phyloP scores from a whole-genome alignment of 2,888 invertebrate genomes.

The Heliconius ismenius region DNA sequence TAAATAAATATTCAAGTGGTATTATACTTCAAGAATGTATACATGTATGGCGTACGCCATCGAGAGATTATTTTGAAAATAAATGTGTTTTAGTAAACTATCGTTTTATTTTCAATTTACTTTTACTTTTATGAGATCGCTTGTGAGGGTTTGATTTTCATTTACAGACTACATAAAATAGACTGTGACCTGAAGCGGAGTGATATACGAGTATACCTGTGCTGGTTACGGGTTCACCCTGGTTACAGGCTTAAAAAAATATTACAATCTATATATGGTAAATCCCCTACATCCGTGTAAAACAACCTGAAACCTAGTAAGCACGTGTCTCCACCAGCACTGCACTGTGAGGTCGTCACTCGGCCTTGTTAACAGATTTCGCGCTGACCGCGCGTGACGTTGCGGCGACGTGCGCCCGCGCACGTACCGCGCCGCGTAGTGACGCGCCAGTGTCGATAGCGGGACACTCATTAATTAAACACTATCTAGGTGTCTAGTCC shows the following conservation, averaged over 20 bases:
- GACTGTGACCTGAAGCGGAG: background rate
- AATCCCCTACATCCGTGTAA: background rate
- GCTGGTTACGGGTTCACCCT: too few species aligned
- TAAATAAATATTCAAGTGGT: too few species aligned
- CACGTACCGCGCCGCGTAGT: constrained; percentile 66
- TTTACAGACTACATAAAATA: background rate
- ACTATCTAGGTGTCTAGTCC: background rate
- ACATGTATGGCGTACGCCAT: too few species aligned
- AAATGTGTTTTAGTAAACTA: too few species aligned
- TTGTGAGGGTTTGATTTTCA: background rate
- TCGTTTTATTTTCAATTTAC: too few species aligned
- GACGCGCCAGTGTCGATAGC: constrained; percentile 52
- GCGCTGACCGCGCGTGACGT: constrained; percentile 60
- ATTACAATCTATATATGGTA: background rate
- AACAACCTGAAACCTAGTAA: constrained; percentile 12
- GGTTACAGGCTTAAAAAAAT: background rate
- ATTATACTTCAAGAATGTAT: too few species aligned
- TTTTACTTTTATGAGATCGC: too few species aligned
- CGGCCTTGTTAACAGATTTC: constrained; percentile 76
- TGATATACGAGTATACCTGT: background rate
- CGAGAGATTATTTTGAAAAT: too few species aligned
- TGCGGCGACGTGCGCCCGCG: constrained; percentile 63
- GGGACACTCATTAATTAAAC: background rate
- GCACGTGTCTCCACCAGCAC: constrained; percentile 33
- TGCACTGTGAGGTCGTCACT: constrained; percentile 62